Conservation (phyloP, 2,797 vertebrate genomes). For the Mycteria americana region DNA sequence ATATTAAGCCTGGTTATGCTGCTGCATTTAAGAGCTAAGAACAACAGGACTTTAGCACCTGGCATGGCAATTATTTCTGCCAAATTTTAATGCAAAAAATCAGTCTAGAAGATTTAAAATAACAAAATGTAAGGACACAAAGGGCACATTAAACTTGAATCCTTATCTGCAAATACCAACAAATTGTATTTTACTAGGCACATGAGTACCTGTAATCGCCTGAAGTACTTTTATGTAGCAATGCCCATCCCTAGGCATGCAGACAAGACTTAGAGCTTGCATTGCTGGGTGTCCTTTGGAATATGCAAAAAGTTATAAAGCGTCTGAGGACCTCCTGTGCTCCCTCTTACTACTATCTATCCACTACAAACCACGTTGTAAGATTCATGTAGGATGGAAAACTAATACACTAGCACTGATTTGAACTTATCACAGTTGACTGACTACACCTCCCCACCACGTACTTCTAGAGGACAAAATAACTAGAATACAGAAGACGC, state of each 20-base stretch:
- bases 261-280: not conserved
- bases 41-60: not conserved
- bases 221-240: not conserved
- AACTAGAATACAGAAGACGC: not conserved
- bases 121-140: not conserved
- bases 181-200: not conserved
- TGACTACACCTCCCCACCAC: not conserved
- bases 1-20: not conserved
- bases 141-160: not conserved
- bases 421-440: not conserved
- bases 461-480: not conserved
- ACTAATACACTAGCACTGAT: not conserved
- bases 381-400: not conserved
- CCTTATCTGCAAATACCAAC: not conserved
- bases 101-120: not conserved
- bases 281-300: not conserved
- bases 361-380: fast-evolving
- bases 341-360: not conserved
- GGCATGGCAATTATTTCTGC: not conserved
- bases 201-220: not conserved
- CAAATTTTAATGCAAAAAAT: not conserved
- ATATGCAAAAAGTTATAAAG: not conserved
- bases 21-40: not conserved
- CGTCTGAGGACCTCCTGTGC: fast-evolving
- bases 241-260: not conserved